phyloP scores from a whole-genome alignment of 2,888 invertebrate species.

The Falcaria lacertinaria region DNA sequence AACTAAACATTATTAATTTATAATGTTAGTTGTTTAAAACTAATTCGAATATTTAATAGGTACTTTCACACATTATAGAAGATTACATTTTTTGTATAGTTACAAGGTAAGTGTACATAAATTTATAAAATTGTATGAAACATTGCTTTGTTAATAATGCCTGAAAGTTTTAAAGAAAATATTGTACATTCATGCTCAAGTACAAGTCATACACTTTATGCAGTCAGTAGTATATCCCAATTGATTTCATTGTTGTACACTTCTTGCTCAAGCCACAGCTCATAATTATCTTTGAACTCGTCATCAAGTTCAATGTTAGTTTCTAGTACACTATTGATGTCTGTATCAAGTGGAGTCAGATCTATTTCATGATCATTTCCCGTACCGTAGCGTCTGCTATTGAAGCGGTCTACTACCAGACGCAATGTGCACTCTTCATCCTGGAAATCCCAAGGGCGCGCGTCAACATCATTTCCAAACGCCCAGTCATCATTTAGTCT shows the following conservation, averaged over 20 bases:
- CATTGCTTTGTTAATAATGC: neutral
- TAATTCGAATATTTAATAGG: no score
- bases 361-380: conserved; percentile 77
- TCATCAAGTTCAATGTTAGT: conserved; percentile 90
- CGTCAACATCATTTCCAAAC: conserved; percentile 98
- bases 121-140: neutral
- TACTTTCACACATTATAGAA: no score
- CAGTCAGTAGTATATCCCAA: conserved; percentile 82
- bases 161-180: neutral
- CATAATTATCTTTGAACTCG: conserved; percentile 95
- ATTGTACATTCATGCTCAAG: conserved; percentile 4
- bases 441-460: conserved; percentile 98
- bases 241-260: conserved; percentile 93
- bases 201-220: conserved; percentile 31
- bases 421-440: conserved; percentile 97
- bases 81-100: neutral
- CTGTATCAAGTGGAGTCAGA: conserved; percentile 86
- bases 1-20: no score
- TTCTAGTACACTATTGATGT: conserved; percentile 90
- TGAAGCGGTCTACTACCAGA: conserved; percentile 97
- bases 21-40: no score
- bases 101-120: neutral
- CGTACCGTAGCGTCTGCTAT: conserved; percentile 91
- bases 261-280: conserved; percentile 97
- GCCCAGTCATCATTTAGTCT: conserved; percentile 99